Conservation (phyloP, 2,888 invertebrate species). For the Tinea pellionella region DNA sequence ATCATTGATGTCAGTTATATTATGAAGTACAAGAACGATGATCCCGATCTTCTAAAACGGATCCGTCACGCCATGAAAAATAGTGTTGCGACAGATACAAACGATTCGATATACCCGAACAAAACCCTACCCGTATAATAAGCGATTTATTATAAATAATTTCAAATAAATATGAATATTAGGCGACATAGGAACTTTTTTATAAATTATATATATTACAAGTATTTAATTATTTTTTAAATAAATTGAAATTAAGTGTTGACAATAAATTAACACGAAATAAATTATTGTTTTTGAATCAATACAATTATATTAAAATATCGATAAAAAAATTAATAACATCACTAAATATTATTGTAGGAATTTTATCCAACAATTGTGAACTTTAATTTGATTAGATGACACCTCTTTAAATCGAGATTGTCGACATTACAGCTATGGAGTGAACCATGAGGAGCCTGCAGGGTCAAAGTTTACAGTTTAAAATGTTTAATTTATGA, state of each 20-base stretch:
- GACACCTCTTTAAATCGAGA: constrained; percentile 26
- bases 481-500: constrained; percentile 53
- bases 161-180: not conserved
- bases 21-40: constrained; percentile 13
- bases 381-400: constrained; percentile 57
- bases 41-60: constrained; percentile 36
- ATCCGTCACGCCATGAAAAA: constrained; percentile 42
- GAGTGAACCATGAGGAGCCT: constrained; percentile 22
- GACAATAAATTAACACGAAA: too few relatives aligned
- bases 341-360: constrained; percentile 25
- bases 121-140: not conserved
- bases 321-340: constrained; percentile 14
- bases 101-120: not conserved
- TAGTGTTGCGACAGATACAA: constrained; percentile 1
- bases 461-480: constrained; percentile 42
- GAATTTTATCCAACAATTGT: constrained; percentile 31
- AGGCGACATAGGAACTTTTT: not conserved
- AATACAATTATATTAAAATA: not conserved
- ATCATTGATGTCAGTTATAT: not conserved
- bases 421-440: not conserved
- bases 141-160: not conserved
- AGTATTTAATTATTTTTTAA: too few relatives aligned
- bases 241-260: too few relatives aligned
- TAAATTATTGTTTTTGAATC: too few relatives aligned
- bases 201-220: too few relatives aligned